Percentiles rank a stretch among this genome's conserved stretches.
Conservation (phyloP, 2,113 vertebrate genomes). For the Bufo bufo region DNA sequence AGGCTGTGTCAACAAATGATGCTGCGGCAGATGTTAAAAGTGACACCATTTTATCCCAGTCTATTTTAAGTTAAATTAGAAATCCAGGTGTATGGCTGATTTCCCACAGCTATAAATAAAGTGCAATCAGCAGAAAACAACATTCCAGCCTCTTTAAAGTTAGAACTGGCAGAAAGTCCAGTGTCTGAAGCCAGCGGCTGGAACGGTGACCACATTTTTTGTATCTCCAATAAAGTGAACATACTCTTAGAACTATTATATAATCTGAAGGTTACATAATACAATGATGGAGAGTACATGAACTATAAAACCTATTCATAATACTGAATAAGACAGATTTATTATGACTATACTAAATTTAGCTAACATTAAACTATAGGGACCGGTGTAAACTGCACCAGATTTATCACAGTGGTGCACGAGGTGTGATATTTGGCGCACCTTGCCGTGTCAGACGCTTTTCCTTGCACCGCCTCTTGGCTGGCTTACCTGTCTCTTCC, state of each 20-base stretch:
- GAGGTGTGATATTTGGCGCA: too few relatives aligned
- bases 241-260: background rate
- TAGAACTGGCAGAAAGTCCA: background rate
- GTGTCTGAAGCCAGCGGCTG: background rate
- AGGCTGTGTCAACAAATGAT: slow-evolving; percentile 8
- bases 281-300: background rate
- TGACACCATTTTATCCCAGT: background rate
- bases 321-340: too few relatives aligned
- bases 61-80: slow-evolving; percentile 23
- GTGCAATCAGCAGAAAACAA: background rate
- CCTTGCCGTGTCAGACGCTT: too few relatives aligned
- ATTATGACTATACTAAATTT: too few relatives aligned
- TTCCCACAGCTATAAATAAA: slow-evolving; percentile 28
- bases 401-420: too few relatives aligned
- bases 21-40: background rate
- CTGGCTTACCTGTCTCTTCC: too few relatives aligned
- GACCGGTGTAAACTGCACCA: too few relatives aligned
- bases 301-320: too few relatives aligned
- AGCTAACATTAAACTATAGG: too few relatives aligned
- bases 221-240: background rate
- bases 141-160: slow-evolving; percentile 11
- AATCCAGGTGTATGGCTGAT: slow-evolving; percentile 13
- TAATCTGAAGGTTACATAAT: background rate
- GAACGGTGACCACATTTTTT: background rate
- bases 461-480: too few relatives aligned